Percentiles rank a stretch among this genome's conserved stretches.
Evolutionary conservation across 2,113 vertebrate genomes (phyloP).

Genomic region (Xenotilapia leptura): DNA sequence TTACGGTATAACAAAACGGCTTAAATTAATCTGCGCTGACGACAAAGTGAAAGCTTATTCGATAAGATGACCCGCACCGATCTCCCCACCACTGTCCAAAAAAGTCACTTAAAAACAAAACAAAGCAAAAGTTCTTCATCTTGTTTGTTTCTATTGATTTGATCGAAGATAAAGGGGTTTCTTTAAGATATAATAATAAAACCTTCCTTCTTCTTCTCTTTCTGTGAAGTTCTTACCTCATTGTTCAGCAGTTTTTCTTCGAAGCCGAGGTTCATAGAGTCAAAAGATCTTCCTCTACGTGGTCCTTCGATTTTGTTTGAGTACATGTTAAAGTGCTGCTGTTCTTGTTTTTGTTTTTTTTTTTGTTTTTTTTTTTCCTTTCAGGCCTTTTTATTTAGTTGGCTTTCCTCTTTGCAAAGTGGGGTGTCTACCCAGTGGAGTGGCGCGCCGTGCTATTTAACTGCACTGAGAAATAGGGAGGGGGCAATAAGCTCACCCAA

Average conservation of each 20-base stretch:
- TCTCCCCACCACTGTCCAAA: not conserved
- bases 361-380: fast-evolving
- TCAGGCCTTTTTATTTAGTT: not conserved
- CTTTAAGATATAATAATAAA: not conserved
- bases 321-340: constrained; percentile 64
- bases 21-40: constrained; percentile 47
- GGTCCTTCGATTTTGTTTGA: constrained; percentile 71
- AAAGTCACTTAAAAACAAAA: not conserved
- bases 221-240: constrained; percentile 64
- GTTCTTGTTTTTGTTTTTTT: not conserved
- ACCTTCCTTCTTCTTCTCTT: not conserved
- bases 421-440: constrained; percentile 8
- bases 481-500: constrained; percentile 54
- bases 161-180: not conserved
- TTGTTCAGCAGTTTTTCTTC: constrained; percentile 78
- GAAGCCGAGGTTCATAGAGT: constrained; percentile 74
- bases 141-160: not conserved
- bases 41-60: constrained; percentile 9
- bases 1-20: constrained; percentile 6
- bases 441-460: constrained; percentile 63
- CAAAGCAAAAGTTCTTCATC: not conserved
- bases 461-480: constrained; percentile 33
- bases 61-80: not conserved
- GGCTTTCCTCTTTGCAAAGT: not conserved
- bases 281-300: constrained; percentile 76